A percentile compares a stretch with the other conserved stretches of the same genome.
phyloP scores from a whole-genome alignment of 1,140 invertebrate species.

The Orius insidiosus region DNA sequence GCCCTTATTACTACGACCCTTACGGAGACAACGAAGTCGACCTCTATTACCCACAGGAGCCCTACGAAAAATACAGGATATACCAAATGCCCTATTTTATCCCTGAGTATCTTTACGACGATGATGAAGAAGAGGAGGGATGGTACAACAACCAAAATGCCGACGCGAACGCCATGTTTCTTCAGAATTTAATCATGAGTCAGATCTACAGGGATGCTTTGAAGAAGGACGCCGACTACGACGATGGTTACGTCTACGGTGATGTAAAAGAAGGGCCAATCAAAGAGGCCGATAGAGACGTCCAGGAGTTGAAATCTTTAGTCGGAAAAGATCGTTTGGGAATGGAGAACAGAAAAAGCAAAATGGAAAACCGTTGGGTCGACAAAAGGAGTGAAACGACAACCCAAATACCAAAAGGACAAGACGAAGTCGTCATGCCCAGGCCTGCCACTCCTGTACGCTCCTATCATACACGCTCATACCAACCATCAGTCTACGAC shows the following conservation, averaged over 20 bases:
- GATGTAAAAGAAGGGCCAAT: conserved; percentile 9
- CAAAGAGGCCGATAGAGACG: conserved; percentile 39
- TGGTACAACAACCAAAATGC: conserved; percentile 35
- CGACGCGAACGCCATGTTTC: conserved; percentile 39
- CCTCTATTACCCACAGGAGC: conserved; percentile 29
- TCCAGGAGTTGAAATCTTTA: conserved; percentile 37
- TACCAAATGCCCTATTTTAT: conserved; percentile 27
- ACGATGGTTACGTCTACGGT: conserved; percentile 22
- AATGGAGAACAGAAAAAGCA: background rate
- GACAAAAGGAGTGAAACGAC: conserved; percentile 16
- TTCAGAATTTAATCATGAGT: conserved; percentile 39
- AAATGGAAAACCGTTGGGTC: conserved; percentile 9
- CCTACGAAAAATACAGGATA: conserved; percentile 26
- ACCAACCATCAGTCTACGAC: conserved; percentile 32
- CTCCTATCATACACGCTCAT: conserved; percentile 15
- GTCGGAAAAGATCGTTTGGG: conserved; percentile 22
- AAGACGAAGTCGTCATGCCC: conserved; percentile 40
- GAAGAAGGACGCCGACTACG: conserved; percentile 27
- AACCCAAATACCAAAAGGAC: conserved; percentile 24
- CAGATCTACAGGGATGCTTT: conserved; percentile 40
- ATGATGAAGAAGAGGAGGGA: conserved; percentile 25
- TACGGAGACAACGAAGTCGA: conserved; percentile 30
- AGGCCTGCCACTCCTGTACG: conserved; percentile 32
- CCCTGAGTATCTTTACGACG: conserved; percentile 24
- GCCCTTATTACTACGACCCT: conserved; percentile 29